Evolutionary conservation across 2,888 invertebrate species (phyloP).

Genomic region (Pandemis heparana): DNA sequence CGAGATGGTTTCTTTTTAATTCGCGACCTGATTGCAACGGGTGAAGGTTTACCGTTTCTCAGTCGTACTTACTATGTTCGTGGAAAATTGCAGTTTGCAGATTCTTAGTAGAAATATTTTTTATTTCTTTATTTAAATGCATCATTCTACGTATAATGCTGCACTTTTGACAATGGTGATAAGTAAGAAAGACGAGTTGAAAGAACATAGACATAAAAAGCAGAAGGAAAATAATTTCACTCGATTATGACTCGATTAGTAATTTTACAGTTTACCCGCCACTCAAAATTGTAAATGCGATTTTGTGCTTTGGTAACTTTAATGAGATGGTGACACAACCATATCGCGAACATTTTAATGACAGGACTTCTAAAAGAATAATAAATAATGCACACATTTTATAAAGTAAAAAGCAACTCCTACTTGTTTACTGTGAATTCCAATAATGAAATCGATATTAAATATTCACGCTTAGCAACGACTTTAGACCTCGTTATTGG

Average conservation of each 20-base stretch:
- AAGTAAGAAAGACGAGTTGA: no score
- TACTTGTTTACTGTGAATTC: background rate
- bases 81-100: background rate
- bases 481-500: background rate
- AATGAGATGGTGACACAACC: no score
- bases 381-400: background rate
- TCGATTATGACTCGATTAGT: no score
- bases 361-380: background rate
- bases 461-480: background rate
- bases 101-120: background rate
- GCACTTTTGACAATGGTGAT: no score
- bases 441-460: background rate
- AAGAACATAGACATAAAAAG: no score
- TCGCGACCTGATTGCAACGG: slow-evolving; percentile 35
- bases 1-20: slow-evolving; percentile 38
- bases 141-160: no score
- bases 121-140: background rate
- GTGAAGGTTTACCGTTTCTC: slow-evolving; percentile 33
- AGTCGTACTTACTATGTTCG: slow-evolving; percentile 27
- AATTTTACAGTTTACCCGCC: no score
- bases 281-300: no score
- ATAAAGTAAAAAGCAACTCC: no score
- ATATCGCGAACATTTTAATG: no score
- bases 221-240: no score
- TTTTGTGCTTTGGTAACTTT: no score